Evolutionary conservation across 2,888 invertebrate genomes (phyloP).

Genomic region (Pasiphila rectangulata): DNA sequence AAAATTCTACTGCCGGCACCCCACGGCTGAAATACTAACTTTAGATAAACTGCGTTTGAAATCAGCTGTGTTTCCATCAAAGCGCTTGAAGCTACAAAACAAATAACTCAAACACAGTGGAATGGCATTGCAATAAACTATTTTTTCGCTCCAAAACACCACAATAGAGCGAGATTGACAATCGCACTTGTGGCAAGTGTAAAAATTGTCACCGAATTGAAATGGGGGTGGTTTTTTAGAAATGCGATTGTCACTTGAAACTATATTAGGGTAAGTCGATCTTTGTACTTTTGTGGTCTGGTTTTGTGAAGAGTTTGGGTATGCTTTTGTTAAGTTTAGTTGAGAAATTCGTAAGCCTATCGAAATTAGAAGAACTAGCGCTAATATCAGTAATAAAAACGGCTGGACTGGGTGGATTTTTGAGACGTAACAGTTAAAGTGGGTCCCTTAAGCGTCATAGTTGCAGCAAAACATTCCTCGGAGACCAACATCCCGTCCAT

Average conservation of each 20-base stretch:
- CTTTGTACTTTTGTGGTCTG: slow-evolving; percentile 2
- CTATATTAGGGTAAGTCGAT: slow-evolving; percentile 21
- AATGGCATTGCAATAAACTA: slow-evolving; percentile 53
- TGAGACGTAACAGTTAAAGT: too few species aligned
- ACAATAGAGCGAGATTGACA: slow-evolving; percentile 67
- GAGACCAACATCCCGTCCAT: too few species aligned
- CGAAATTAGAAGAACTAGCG: too few species aligned
- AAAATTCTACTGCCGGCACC: too few species aligned
- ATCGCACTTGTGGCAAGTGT: slow-evolving; percentile 60
- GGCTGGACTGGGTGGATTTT: too few species aligned
- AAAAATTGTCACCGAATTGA: slow-evolving; percentile 45
- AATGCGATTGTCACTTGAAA: slow-evolving; percentile 20
- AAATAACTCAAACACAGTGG: slow-evolving; percentile 28
- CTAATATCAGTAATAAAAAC: too few species aligned
- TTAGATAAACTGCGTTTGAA: too few species aligned
- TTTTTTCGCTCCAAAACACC: slow-evolving; percentile 64
- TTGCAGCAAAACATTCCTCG: too few species aligned
- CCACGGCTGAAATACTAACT: too few species aligned
- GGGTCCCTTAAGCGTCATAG: too few species aligned
- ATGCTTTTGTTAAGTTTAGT: slow-evolving; percentile 2
- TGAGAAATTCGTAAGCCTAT: too few species aligned
- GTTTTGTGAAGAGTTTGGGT: neutral
- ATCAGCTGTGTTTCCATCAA: slow-evolving; percentile 20
- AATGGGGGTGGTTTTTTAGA: slow-evolving; percentile 41
- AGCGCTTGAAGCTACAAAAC: slow-evolving; percentile 27